phyloP scores from a whole-genome alignment of 1,140 invertebrate genomes.

The Drosophila mojavensis region DNA sequence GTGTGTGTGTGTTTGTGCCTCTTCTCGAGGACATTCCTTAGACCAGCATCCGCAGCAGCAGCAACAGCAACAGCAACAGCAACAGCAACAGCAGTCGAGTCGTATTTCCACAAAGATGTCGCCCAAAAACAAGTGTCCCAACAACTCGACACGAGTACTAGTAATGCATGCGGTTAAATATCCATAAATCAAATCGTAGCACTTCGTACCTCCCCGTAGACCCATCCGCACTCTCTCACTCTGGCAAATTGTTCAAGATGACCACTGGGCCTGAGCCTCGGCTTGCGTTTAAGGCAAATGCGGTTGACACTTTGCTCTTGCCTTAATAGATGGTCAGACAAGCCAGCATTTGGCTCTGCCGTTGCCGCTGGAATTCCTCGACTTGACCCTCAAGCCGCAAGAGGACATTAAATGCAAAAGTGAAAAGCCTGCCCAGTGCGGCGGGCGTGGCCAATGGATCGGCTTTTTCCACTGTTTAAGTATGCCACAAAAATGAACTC shows the following conservation, averaged over 20 bases:
- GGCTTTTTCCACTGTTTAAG: constrained; percentile 27
- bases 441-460: constrained; percentile 13
- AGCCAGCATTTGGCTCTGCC: constrained; percentile 55
- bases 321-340: constrained; percentile 66
- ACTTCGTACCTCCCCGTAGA: constrained; percentile 21
- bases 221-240: constrained; percentile 16
- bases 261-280: constrained; percentile 56
- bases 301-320: constrained; percentile 74
- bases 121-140: constrained; percentile 56
- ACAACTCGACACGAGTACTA: constrained; percentile 51
- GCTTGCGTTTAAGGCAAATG: constrained; percentile 62
- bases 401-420: constrained; percentile 78
- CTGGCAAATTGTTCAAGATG: constrained; percentile 57
- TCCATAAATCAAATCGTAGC: constrained; percentile 78
- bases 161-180: constrained; percentile 82
- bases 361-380: constrained; percentile 59
- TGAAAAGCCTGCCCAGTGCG: constrained; percentile 60
- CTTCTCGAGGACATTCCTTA: constrained; percentile 49
- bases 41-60: constrained; percentile 12
- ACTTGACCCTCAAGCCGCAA: constrained; percentile 76
- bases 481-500: constrained; percentile 53
- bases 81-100: constrained; percentile 10
- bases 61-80: neutral
- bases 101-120: constrained; percentile 39
- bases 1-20: constrained; percentile 8